Base-by-base conservation (phyloP, 2,797 vertebrate genomes). In the Graptemys geographica region DNA sequence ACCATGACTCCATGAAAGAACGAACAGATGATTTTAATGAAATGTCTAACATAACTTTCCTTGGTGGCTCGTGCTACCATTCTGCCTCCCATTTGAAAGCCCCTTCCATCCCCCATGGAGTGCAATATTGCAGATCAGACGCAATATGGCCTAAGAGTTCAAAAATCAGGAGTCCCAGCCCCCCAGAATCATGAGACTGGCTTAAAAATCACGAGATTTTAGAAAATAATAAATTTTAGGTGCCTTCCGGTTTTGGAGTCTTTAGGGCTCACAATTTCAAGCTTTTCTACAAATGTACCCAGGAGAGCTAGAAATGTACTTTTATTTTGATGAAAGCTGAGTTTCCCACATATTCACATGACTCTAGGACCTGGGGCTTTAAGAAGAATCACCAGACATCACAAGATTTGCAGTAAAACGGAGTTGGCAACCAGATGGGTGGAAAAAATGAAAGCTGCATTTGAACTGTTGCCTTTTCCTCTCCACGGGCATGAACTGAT, bases 381-480 rank as follows among this genome's bases (percentile, higher is more conserved):
- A 83, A 80, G 44, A 31, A 86, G 82, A 90, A 56, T 74, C 72
- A 74, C 12, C 21, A 74, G 41, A 44, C 37, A 27, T 25, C 47
- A 3, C 31, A 0, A 11, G 27, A 55, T 16, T 90, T 31, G 5
- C 47, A 74, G 86, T 10, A 37, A n/a, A 87, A 31, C 28, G 18
- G 44, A 0, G 0, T 0, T 62, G 62, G 31, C 21, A 41, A 56
- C 31, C 33, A 65, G 41, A 12, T 72, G 11, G 33, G 2, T 1
- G 18, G 13, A 33, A 74, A 56, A 52, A 62, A 56, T 49, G 11
- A 16, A 44, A 12, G 2, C 72, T 27, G 11, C 37, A 44, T 37
- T 69, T 79, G 10, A 25, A 27, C n/a, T 21, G 41, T 31, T 41
- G n/a, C 0, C 0, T 69, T 81, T 65, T 49, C 56, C 81, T 84